phyloP scores from a whole-genome alignment of 1,140 invertebrate genomes.

The Drosophila lacteicornis region DNA sequence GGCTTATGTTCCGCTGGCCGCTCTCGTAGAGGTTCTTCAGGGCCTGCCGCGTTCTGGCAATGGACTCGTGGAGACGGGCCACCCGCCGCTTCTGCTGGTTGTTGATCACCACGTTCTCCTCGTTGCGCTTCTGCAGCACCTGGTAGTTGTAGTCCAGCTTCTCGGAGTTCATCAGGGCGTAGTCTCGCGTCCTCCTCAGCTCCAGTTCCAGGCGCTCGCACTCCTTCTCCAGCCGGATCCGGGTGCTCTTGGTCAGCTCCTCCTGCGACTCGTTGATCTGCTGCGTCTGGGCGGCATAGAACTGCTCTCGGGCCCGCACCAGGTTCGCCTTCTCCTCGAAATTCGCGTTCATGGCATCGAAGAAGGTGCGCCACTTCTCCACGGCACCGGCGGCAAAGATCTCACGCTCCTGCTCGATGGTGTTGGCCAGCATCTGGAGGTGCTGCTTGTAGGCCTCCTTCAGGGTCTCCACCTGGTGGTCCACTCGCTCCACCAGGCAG shows the following conservation, averaged over 20 bases:
- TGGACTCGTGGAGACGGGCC: constrained; percentile 90
- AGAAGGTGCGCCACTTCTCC: constrained; percentile 89
- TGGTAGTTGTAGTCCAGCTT: constrained; percentile 95
- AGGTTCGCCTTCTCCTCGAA: constrained; percentile 86
- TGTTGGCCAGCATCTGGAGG: constrained; percentile 89
- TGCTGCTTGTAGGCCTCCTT: constrained; percentile 90
- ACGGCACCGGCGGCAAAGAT: constrained; percentile 86
- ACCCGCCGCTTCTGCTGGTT: constrained; percentile 93
- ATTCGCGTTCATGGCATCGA: constrained; percentile 87
- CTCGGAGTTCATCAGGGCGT: constrained; percentile 91
- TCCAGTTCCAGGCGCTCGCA: constrained; percentile 91
- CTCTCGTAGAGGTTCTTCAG: constrained; percentile 58
- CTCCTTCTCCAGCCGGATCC: constrained; percentile 89
- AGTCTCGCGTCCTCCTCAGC: constrained; percentile 90
- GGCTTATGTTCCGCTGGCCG: constrained; percentile 86
- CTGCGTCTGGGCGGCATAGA: constrained; percentile 87
- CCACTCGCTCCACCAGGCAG: constrained; percentile 90
- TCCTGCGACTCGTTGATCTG: constrained; percentile 88
- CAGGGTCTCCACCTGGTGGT: constrained; percentile 92
- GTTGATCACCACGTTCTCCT: constrained; percentile 93
- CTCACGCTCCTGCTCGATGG: constrained; percentile 88
- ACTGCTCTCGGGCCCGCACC: constrained; percentile 86
- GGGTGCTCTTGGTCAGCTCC: constrained; percentile 89
- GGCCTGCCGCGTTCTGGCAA: constrained; percentile 37
- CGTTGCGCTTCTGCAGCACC: constrained; percentile 92